A percentile compares a stretch with the other conserved stretches of the same genome.
Evolutionary conservation across 2,888 invertebrate species (phyloP).

Genomic region (Elegia similella): DNA sequence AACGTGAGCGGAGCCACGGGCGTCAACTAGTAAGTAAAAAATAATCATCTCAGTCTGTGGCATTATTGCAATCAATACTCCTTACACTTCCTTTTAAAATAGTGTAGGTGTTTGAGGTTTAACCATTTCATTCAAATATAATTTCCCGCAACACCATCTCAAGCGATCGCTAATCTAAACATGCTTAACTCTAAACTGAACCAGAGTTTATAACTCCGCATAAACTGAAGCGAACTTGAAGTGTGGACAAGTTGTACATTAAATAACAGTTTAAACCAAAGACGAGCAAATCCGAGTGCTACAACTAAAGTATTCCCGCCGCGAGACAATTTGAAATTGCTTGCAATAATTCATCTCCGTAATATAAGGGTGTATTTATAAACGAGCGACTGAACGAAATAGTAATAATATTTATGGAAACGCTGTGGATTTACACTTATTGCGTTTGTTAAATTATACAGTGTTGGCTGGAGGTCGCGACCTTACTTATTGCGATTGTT

Average conservation of each 20-base stretch:
- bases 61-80: too few relatives aligned
- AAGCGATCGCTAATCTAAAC: not conserved
- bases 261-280: conserved; percentile 41
- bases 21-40: too few relatives aligned
- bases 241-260: conserved; percentile 45
- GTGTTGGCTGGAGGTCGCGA: conserved; percentile 15
- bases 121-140: too few relatives aligned
- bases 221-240: conserved; percentile 34
- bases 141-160: not conserved
- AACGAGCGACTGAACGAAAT: conserved; percentile 50
- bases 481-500: conserved; percentile 10
- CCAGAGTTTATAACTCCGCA: conserved; percentile 28
- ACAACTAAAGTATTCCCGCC: conserved; percentile 25
- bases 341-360: conserved; percentile 57
- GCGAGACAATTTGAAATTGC: conserved; percentile 69
- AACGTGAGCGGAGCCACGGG: too few relatives aligned
- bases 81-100: too few relatives aligned
- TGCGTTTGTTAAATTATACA: conserved; percentile 37
- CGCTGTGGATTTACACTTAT: conserved; percentile 57
- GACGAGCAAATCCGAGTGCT: conserved; percentile 17
- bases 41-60: too few relatives aligned
- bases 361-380: conserved; percentile 63
- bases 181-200: not conserved
- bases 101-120: too few relatives aligned
- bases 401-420: conserved; percentile 62